phyloP scores from a whole-genome alignment of 2,113 vertebrate genomes.

The Meles meles region DNA sequence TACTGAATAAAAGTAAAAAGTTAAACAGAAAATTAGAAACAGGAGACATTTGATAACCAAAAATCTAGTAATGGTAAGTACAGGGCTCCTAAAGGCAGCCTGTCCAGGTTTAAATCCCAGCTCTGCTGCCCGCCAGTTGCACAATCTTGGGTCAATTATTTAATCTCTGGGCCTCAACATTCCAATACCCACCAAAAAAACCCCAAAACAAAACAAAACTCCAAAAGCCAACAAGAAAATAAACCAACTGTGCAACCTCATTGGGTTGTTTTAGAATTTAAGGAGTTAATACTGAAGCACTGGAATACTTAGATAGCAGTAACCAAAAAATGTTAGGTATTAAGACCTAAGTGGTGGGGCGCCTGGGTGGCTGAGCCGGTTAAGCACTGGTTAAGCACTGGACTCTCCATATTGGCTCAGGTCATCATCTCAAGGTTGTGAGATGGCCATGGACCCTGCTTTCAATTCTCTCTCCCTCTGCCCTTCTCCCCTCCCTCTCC shows the following conservation, averaged over 20 bases:
- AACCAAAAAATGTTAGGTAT: not conserved
- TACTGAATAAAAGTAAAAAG: not conserved
- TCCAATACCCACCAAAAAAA: not conserved
- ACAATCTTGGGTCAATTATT: not conserved
- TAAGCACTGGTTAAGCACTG: not conserved
- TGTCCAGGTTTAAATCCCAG: not conserved
- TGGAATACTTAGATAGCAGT: not conserved
- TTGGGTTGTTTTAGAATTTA: not conserved
- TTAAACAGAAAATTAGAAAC: slow-evolving; percentile 40
- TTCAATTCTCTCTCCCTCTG: not conserved
- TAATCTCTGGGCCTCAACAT: not conserved
- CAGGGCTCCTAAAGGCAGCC: not conserved
- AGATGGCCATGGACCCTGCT: not conserved
- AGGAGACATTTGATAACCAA: not conserved
- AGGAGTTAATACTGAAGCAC: not conserved
- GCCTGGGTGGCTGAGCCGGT: not conserved
- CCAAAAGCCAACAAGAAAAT: not conserved
- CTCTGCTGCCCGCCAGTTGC: not conserved
- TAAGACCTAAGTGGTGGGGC: not conserved
- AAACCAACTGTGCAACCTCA: not conserved
- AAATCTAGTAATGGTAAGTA: not conserved
- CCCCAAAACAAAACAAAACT: too few species aligned
- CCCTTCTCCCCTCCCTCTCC: not conserved
- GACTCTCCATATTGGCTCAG: not conserved
- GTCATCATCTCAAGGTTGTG: not conserved